These are phyloP conservation scores for Corythornis cristatus DNA, from an alignment of 2,113 vertebrate genomes.

Conservation along the genomic window DNA sequence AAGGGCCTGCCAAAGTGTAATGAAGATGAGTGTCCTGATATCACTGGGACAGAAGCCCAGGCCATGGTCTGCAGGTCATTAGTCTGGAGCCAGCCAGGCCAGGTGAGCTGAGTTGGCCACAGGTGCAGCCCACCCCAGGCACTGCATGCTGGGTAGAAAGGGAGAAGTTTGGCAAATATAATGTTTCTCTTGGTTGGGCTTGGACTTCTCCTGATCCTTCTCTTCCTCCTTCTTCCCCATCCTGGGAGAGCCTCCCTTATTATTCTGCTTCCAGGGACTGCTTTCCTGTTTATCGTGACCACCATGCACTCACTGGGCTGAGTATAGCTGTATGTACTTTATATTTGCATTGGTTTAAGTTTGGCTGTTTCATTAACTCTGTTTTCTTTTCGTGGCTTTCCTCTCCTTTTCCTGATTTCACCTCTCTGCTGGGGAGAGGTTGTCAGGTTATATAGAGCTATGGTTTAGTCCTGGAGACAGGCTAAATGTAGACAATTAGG, in stretches of 20 bases:
- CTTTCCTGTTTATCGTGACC: neutral
- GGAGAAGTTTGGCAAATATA: neutral
- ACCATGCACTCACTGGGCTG: neutral
- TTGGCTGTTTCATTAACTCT: neutral
- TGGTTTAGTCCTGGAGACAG: neutral
- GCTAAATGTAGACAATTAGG: neutral
- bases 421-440: neutral
- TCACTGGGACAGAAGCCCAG: neutral
- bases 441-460: neutral
- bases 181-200: neutral
- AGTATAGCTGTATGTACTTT: neutral
- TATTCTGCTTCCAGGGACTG: neutral
- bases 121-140: neutral
- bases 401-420: neutral
- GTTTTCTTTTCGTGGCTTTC: neutral
- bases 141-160: neutral
- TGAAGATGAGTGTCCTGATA: neutral
- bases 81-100: neutral
- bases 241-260: neutral
- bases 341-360: neutral
- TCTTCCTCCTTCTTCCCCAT: neutral
- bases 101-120: neutral
- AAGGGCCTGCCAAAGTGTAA: neutral
- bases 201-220: neutral
- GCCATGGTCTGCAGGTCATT: neutral